Evolutionary conservation across 2,113 vertebrate species (phyloP).

Genomic region (Chaetodon trifascialis): DNA sequence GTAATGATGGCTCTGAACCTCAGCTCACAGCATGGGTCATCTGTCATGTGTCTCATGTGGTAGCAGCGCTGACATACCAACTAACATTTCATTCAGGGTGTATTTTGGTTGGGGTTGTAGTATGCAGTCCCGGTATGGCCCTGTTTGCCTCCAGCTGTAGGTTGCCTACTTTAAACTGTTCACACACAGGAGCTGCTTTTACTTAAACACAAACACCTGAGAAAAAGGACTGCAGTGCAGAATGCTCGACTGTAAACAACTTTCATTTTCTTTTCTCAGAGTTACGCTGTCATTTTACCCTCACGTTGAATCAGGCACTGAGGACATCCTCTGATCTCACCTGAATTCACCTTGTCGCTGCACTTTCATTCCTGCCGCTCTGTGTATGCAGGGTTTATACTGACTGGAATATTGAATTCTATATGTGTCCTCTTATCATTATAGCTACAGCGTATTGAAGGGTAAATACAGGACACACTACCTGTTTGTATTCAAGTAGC

Average conservation of each 20-base stretch:
- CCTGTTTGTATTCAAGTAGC: conserved; percentile 27
- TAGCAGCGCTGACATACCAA: neutral
- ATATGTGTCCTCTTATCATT: conserved; percentile 18
- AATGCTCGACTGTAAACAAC: conserved; percentile 1
- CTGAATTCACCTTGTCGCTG: neutral
- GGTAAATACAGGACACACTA: conserved; percentile 20
- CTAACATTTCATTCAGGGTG: neutral
- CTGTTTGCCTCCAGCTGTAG: conserved; percentile 36
- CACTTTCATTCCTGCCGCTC: neutral
- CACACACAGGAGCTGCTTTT: conserved; percentile 18
- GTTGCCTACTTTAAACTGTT: conserved; percentile 21
- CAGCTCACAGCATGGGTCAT: conserved; percentile 8
- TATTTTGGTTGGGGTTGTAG: neutral
- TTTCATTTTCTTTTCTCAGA: neutral
- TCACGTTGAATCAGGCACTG: neutral
- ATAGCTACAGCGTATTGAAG: neutral
- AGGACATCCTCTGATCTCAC: conserved; percentile 1
- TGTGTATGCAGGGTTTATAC: neutral
- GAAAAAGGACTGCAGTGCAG: neutral
- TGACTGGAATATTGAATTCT: conserved; percentile 15
- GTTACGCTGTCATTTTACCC: conserved; percentile 15
- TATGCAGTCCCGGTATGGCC: neutral
- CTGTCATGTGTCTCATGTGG: neutral
- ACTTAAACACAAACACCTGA: conserved; percentile 7
- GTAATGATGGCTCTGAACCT: neutral